A percentile compares a stretch with the other conserved stretches of the same genome.
Conservation (phyloP, 2,797 vertebrate genomes). For the Melanogrammus aeglefinus region DNA sequence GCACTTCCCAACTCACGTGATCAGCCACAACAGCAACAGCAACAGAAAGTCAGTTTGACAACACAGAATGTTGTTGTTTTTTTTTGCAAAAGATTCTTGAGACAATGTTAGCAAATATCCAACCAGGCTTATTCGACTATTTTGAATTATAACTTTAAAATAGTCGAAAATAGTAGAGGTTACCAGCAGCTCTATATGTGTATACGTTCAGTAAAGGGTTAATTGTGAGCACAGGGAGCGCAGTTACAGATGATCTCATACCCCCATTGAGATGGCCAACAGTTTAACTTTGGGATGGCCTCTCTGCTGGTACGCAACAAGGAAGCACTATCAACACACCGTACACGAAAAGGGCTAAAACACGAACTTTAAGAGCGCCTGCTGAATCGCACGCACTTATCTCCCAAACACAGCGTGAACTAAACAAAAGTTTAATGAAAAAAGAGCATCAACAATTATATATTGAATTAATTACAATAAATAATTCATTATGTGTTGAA, state of each 20-base stretch:
- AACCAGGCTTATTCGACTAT: not conserved
- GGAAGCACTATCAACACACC: not conserved
- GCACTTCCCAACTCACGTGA: not conserved
- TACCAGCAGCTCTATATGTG: not conserved
- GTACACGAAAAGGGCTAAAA: not conserved
- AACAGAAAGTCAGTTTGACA: not conserved
- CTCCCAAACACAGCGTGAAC: not conserved
- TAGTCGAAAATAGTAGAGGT: too few relatives aligned
- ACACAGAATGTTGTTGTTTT: too few relatives aligned
- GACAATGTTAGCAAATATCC: not conserved
- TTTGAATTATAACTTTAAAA: not conserved
- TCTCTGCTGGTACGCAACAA: not conserved
- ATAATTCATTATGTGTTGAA: too few relatives aligned
- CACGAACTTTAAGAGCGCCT: not conserved
- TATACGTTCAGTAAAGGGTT: not conserved
- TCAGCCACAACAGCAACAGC: not conserved
- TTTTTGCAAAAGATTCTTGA: not conserved
- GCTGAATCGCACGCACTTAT: not conserved
- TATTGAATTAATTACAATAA: too few relatives aligned
- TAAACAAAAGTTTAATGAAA: too few relatives aligned
- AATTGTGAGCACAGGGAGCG: conserved; percentile 9
- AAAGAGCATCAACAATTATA: too few relatives aligned
- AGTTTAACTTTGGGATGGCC: conserved; percentile 1
- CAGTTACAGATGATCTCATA: conserved; percentile 24
- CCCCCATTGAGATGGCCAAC: not conserved